These are phyloP conservation scores for Portevinia maculata DNA, from an alignment of 2,888 invertebrate genomes.

Conservation along the genomic window DNA sequence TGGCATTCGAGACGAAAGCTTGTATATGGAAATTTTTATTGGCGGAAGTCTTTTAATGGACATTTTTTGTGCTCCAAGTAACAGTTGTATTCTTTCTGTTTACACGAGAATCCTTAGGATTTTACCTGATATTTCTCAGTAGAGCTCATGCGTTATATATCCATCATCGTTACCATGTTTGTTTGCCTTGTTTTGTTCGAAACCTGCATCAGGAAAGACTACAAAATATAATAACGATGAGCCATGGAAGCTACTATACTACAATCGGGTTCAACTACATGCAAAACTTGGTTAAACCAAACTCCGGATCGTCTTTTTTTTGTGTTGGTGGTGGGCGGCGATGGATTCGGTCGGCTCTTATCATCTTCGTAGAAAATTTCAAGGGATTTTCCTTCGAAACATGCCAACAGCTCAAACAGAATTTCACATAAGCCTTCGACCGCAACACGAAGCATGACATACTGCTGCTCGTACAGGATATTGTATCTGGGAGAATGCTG, in stretches of 20 bases:
- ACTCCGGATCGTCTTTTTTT: constrained; percentile 25
- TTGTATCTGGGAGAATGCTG: background rate
- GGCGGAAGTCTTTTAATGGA: constrained; percentile 59
- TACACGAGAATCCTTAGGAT: constrained; percentile 49
- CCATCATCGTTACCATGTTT: constrained; percentile 14
- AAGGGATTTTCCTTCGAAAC: constrained; percentile 67
- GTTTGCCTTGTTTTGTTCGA: constrained; percentile 36
- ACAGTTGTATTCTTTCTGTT: constrained; percentile 36
- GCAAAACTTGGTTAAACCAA: constrained; percentile 63
- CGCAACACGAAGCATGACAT: constrained; percentile 56
- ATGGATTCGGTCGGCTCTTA: constrained; percentile 43
- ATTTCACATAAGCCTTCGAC: constrained; percentile 72
- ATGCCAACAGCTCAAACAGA: constrained; percentile 71
- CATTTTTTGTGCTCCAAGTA: constrained; percentile 45
- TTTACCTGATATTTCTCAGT: constrained; percentile 49
- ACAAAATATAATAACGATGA: constrained; percentile 18
- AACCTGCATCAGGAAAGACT: constrained; percentile 25
- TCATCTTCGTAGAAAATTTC: constrained; percentile 68
- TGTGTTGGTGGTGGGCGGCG: constrained; percentile 1
- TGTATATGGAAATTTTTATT: constrained; percentile 64
- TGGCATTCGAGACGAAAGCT: constrained; percentile 16
- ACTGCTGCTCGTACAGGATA: background rate
- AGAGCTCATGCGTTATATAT: constrained; percentile 19
- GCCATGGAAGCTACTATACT: background rate
- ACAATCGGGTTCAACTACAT: constrained; percentile 30